phyloP scores from a whole-genome alignment of 1,140 invertebrate species.

The Cecropterus lyciades region DNA sequence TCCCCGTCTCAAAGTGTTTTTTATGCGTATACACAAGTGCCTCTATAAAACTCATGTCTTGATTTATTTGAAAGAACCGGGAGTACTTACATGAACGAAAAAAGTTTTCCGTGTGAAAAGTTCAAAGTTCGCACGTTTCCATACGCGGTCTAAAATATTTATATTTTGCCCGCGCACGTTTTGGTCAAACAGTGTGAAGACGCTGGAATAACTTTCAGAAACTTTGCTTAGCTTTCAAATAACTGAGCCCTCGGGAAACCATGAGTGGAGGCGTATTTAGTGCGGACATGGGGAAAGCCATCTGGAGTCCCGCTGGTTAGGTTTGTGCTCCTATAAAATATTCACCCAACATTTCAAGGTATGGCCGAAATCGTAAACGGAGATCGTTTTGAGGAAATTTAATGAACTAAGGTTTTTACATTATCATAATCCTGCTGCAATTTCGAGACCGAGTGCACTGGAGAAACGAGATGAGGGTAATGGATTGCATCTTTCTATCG shows the following conservation, averaged over 20 bases:
- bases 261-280: constrained; percentile 8
- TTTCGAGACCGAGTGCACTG: too few species aligned
- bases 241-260: constrained; percentile 3
- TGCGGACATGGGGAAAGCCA: neutral
- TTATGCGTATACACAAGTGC: constrained; percentile 5
- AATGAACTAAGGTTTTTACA: too few species aligned
- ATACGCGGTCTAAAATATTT: neutral
- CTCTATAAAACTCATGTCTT: constrained; percentile 4
- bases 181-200: neutral
- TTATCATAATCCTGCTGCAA: too few species aligned
- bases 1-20: neutral
- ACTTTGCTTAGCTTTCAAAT: constrained; percentile 1
- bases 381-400: too few species aligned
- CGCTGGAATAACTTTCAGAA: neutral
- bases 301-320: neutral
- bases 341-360: too few species aligned
- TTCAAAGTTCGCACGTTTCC: constrained; percentile 2
- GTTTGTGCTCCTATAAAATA: neutral
- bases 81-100: neutral
- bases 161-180: neutral
- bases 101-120: constrained; percentile 2
- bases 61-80: constrained; percentile 4
- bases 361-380: too few species aligned
- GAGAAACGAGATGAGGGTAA: too few species aligned
- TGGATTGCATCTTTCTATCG: too few species aligned